A percentile compares a stretch with the other conserved stretches of the same genome.
phyloP scores from a whole-genome alignment of 2,888 invertebrate genomes.

The Drosophila prolongata region DNA sequence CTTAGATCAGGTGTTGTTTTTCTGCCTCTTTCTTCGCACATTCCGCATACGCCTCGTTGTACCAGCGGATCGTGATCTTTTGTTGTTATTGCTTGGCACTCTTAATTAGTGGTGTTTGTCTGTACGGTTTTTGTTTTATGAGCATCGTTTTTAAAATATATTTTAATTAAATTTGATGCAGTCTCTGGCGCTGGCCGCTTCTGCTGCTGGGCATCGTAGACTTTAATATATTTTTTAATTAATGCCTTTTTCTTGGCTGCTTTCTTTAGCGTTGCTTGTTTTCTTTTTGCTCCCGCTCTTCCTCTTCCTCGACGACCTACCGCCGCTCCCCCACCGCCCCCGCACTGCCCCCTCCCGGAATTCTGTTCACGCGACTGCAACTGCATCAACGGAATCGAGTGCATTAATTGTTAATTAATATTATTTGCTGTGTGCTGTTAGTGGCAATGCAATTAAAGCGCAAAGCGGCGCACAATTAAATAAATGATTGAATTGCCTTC shows the following conservation, averaged over 20 bases:
- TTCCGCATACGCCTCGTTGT: constrained; percentile 36
- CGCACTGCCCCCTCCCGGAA: neutral
- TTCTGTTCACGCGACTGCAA: constrained; percentile 32
- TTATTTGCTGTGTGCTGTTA: constrained; percentile 33
- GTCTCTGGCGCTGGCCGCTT: constrained; percentile 5
- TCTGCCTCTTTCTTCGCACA: constrained; percentile 15
- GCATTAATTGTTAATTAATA: constrained; percentile 64
- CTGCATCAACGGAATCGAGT: constrained; percentile 48
- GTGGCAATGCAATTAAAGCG: constrained; percentile 50
- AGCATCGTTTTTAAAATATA: constrained; percentile 43
- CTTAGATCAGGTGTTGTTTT: constrained; percentile 23
- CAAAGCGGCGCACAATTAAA: constrained; percentile 44
- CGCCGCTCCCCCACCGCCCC: neutral
- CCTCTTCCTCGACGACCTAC: constrained; percentile 15
- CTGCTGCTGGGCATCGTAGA: constrained; percentile 32
- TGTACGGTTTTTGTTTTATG: constrained; percentile 29
- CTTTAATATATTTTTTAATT: constrained; percentile 72
- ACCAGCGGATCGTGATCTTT: constrained; percentile 20
- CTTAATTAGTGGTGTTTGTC: constrained; percentile 7
- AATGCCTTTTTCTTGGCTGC: constrained; percentile 66
- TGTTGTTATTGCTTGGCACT: constrained; percentile 5
- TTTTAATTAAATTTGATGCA: constrained; percentile 49
- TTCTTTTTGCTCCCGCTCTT: constrained; percentile 10
- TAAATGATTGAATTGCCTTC: constrained; percentile 40
- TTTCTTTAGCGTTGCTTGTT: constrained; percentile 31